phyloP scores from a whole-genome alignment of 1,140 invertebrate species.

The Bombus vancouverensis region DNA sequence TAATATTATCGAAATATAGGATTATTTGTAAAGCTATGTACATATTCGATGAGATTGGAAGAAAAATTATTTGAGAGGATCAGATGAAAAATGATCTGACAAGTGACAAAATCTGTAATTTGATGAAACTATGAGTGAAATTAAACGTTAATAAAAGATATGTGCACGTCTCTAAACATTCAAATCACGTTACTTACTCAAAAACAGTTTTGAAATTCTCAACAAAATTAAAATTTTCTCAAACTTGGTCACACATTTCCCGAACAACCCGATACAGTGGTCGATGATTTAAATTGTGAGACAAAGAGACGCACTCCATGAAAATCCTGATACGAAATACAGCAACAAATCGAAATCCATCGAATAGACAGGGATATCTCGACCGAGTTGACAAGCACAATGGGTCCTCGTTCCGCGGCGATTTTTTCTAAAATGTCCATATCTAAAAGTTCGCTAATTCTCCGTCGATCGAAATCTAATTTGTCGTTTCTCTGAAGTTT shows the following conservation, averaged over 20 bases:
- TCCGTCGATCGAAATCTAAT: not conserved
- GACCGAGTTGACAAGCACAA: slow-evolving; percentile 32
- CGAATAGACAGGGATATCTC: slow-evolving; percentile 21
- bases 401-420: not conserved
- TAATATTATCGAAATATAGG: not conserved
- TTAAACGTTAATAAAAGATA: not conserved
- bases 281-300: not conserved
- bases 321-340: slow-evolving; percentile 9
- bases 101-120: not conserved
- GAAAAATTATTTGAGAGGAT: not conserved
- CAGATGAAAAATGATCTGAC: no score
- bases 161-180: not conserved
- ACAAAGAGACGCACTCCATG: not conserved
- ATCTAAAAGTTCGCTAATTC: slow-evolving; percentile 1
- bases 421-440: not conserved
- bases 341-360: slow-evolving; percentile 25
- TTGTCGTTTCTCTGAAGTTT: not conserved
- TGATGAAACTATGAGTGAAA: not conserved
- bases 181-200: not conserved
- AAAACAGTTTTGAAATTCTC: no score
- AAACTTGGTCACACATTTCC: not conserved
- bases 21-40: not conserved
- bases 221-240: not conserved
- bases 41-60: not conserved
- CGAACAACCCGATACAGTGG: not conserved